A percentile compares a stretch with the other conserved stretches of the same genome.
Evolutionary conservation across 2,888 invertebrate genomes (phyloP).

Genomic region (Hermodice carunculata): DNA sequence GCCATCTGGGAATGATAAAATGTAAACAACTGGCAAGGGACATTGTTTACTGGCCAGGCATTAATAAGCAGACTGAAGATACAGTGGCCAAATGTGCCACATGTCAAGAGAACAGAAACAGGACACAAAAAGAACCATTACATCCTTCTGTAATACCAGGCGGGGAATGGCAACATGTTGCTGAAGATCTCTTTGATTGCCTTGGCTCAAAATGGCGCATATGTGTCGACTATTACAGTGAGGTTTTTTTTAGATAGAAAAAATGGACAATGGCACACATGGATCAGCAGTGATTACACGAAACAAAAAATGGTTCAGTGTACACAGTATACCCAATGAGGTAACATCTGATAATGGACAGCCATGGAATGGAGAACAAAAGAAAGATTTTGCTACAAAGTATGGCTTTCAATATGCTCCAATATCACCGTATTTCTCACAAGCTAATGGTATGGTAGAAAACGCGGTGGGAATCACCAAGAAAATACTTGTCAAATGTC

Average conservation of each 20-base stretch:
- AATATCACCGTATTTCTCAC: constrained; percentile 18
- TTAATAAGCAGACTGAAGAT: no score
- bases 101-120: constrained; percentile 9
- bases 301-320: constrained; percentile 20
- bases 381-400: constrained; percentile 1
- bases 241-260: constrained; percentile 27
- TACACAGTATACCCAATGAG: constrained; percentile 21
- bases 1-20: constrained; percentile 25
- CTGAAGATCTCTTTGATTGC: constrained; percentile 28
- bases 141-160: constrained; percentile 9
- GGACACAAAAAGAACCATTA: constrained; percentile 1
- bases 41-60: no score
- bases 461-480: constrained; percentile 27
- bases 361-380: constrained; percentile 22
- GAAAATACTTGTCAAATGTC: constrained; percentile 12
- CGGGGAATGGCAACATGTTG: constrained; percentile 22
- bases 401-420: constrained; percentile 13
- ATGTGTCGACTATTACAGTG: constrained; percentile 22
- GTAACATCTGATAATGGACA: constrained; percentile 27
- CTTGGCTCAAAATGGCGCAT: constrained; percentile 17
- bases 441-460: constrained; percentile 25
- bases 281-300: constrained; percentile 10
- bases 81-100: no score
- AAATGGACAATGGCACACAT: not conserved
- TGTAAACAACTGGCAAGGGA: constrained; percentile 19